Evolutionary conservation across 1,140 invertebrate species (phyloP), one percentile per base, ranked within the genome.

Genomic region (Maniola jurtina): DNA sequence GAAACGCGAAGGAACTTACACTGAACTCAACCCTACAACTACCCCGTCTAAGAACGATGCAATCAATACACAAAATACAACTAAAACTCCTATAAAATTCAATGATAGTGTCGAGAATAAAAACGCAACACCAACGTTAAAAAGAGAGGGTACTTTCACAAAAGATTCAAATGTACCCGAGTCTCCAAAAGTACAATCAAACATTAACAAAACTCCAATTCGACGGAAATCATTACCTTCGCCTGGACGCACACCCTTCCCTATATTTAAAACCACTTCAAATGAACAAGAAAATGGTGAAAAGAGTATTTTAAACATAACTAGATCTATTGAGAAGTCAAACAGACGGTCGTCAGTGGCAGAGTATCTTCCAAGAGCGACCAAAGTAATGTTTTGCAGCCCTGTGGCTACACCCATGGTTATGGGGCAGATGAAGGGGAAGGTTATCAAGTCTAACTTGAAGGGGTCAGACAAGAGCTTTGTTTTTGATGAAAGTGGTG

Each of bases 381-480:
- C 85, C 8, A 80, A 70, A 68, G 89, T 91, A 7, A 90, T 88
- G 84, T 91, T 91, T 64, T 88, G 86, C 66, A 90, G 88, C 61
- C 85, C 88, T 1, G 71, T 84, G 0, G 79, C 84, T 61, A 83
- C 79, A 54, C 78, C 79, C 0, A 72, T 60, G 0, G 59, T 81
- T 0, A 69, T 72, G 2, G 71, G 70, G 3, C 77, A 82, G 14
- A 71, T 83, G 54, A 84, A 82, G 52, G 71, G 76, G 13, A 87
- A 85, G 66, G 70, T 90, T 34, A 91, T 91, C 40, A 91, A 91
- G 61, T 91, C 89, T 6, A 91, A 80, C 70, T 64, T 91, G 60
- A 91, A 91, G 61, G 89, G 88, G 36, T 90, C 88, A 6, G 90
- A 88, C 45, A 91, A 91, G 72, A 90, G 89, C 67, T 91, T 91